phyloP scores from a whole-genome alignment of 1,140 invertebrate genomes.

The Melanaphis sacchari region DNA sequence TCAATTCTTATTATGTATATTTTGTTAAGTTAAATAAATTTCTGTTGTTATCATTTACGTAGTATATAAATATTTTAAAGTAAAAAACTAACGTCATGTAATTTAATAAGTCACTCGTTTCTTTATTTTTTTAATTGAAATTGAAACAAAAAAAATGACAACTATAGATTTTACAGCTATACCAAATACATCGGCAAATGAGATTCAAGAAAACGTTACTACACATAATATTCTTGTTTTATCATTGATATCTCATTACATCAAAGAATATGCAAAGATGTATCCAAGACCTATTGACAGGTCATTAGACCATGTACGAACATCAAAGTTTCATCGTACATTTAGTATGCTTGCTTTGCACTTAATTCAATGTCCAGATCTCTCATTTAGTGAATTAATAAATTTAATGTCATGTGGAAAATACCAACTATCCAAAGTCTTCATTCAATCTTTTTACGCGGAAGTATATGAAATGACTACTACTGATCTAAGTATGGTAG shows the following conservation, averaged over 20 bases:
- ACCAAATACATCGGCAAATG: conserved; percentile 46
- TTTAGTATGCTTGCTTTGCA: conserved; percentile 58
- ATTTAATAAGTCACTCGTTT: not conserved
- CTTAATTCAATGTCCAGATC: conserved; percentile 69
- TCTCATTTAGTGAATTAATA: conserved; percentile 69
- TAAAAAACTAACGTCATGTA: not conserved
- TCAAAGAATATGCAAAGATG: not conserved
- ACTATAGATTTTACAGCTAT: conserved; percentile 36
- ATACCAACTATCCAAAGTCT: conserved; percentile 66
- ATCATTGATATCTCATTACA: conserved; percentile 31
- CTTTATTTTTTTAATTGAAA: not conserved
- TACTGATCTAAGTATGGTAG: conserved; percentile 69
- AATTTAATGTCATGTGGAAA: conserved; percentile 67
- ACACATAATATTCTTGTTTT: conserved; percentile 51
- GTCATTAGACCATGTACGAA: not conserved
- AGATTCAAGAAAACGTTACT: conserved; percentile 53
- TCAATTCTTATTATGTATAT: not conserved
- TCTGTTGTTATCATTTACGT: not conserved
- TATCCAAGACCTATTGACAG: not conserved
- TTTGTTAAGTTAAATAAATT: not conserved
- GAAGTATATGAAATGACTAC: conserved; percentile 67
- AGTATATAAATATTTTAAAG: not conserved
- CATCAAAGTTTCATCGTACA: conserved; percentile 23
- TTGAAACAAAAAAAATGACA: not conserved
- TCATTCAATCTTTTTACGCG: conserved; percentile 67